These are phyloP conservation scores for Cydia amplana DNA, from an alignment of 1,140 invertebrate genomes.

Conservation along the genomic window DNA sequence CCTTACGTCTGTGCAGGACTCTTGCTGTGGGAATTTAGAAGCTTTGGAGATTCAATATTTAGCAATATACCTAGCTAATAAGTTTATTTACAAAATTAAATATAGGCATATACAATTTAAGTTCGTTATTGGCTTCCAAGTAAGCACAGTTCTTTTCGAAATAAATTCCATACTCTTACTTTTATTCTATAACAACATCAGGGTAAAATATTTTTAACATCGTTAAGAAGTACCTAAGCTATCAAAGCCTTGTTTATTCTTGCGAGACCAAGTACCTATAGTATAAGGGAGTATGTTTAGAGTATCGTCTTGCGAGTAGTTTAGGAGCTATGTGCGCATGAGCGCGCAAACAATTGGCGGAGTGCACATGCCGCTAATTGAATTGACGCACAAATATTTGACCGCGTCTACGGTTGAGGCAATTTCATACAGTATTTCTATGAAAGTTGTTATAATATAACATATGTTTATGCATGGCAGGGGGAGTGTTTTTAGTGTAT, in stretches of 20 bases:
- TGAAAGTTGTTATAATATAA: neutral
- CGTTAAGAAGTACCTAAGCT: too few relatives aligned
- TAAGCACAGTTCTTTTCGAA: too few relatives aligned
- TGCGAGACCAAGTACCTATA: too few relatives aligned
- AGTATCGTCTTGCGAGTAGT: neutral
- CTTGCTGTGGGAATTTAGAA: neutral
- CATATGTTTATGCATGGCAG: neutral
- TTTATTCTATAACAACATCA: too few relatives aligned
- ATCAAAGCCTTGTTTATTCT: too few relatives aligned
- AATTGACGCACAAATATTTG: conserved; percentile 52
- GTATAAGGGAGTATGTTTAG: neutral
- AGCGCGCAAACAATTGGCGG: conserved; percentile 3
- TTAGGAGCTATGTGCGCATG: neutral
- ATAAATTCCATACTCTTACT: too few relatives aligned
- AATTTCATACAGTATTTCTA: conserved; percentile 1
- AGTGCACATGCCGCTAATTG: conserved; percentile 44
- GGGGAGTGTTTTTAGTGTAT: neutral
- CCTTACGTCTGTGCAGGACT: neutral
- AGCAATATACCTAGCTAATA: neutral
- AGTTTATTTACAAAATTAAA: too few relatives aligned
- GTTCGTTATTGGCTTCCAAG: too few relatives aligned
- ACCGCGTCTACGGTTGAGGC: neutral
- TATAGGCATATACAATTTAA: too few relatives aligned
- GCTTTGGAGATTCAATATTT: neutral
- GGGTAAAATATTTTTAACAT: too few relatives aligned